These are phyloP conservation scores for Passer domesticus DNA, from an alignment of 2,113 vertebrate genomes.

Conservation along the genomic window DNA sequence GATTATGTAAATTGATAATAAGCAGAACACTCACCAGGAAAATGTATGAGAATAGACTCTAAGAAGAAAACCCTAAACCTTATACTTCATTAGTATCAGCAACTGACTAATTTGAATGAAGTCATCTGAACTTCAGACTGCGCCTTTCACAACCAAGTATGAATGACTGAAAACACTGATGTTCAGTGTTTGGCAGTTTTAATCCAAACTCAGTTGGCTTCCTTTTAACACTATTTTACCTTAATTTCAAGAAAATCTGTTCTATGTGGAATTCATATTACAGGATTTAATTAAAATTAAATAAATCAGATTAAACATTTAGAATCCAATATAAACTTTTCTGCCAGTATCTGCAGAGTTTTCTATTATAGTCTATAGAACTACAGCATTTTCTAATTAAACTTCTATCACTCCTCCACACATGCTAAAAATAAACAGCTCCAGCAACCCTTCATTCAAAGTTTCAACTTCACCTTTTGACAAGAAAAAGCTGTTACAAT, in stretches of 20 bases:
- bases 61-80: not conserved
- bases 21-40: not conserved
- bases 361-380: not conserved
- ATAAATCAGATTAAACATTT: not conserved
- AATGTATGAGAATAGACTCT: not conserved
- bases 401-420: not conserved
- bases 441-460: not conserved
- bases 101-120: not conserved
- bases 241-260: not conserved
- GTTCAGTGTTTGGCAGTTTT: not conserved
- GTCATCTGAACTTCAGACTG: not conserved
- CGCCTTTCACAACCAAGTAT: not conserved
- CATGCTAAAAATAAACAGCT: not conserved
- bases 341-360: not conserved
- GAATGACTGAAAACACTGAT: not conserved
- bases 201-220: conserved; percentile 31
- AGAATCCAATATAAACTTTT: not conserved
- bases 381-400: not conserved
- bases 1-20: not conserved
- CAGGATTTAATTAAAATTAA: not conserved
- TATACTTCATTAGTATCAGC: not conserved
- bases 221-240: conserved; percentile 13
- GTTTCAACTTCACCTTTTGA: not conserved
- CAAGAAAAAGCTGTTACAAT: not conserved
- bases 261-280: not conserved